A percentile compares a stretch with the other conserved stretches of the same genome.
Evolutionary conservation across 2,113 vertebrate genomes (phyloP).

Genomic region (Sinocyclocheilus anophthalmus): DNA sequence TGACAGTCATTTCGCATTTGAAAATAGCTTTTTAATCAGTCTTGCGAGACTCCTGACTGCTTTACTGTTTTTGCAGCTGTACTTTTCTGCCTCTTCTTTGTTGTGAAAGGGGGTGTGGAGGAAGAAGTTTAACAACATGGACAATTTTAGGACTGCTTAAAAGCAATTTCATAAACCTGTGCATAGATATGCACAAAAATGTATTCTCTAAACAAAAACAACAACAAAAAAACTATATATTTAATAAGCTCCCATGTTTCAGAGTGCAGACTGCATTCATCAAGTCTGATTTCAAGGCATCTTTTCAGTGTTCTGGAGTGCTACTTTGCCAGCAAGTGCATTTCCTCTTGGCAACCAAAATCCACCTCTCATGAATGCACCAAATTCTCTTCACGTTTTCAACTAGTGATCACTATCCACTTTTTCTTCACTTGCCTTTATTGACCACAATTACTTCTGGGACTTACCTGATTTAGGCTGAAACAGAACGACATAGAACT

Average conservation of each 20-base stretch:
- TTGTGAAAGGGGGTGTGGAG: slow-evolving; percentile 48
- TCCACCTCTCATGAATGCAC: not conserved
- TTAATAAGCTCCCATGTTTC: slow-evolving; percentile 8
- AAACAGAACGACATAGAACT: not conserved
- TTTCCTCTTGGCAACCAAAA: slow-evolving; percentile 9
- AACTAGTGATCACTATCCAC: not conserved
- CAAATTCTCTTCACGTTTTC: not conserved
- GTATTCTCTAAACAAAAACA: slow-evolving; percentile 28
- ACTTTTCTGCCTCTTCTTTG: slow-evolving; percentile 57
- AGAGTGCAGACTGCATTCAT: slow-evolving; percentile 37
- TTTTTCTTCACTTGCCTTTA: not conserved
- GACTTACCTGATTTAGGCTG: not conserved
- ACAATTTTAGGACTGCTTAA: slow-evolving; percentile 26
- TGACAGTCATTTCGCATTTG: slow-evolving; percentile 52
- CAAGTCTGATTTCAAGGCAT: slow-evolving; percentile 10
- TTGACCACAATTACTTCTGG: not conserved
- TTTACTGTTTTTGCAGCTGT: slow-evolving; percentile 67
- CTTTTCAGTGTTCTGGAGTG: slow-evolving; percentile 21
- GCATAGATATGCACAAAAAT: not conserved
- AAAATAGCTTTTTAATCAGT: slow-evolving; percentile 65
- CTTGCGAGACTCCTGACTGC: slow-evolving; percentile 63
- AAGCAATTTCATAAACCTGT: slow-evolving; percentile 11
- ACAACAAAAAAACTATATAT: slow-evolving; percentile 7
- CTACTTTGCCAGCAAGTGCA: not conserved
- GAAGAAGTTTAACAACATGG: slow-evolving; percentile 43